Base-by-base conservation (phyloP, 2,888 invertebrate genomes). In the Cheilosia soror region DNA sequence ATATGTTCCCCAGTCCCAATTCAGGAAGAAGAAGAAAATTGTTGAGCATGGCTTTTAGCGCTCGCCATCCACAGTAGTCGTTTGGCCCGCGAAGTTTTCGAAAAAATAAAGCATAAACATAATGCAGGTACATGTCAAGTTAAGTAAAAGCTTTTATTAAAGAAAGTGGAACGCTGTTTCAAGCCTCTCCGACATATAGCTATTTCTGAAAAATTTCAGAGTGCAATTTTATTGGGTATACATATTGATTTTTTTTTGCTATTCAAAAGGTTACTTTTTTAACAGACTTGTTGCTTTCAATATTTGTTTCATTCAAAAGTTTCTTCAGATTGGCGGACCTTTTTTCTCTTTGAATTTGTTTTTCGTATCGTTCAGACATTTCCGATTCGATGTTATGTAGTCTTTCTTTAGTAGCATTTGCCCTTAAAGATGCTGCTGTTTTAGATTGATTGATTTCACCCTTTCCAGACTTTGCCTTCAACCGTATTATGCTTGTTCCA, bases 371-470 rank as follows among this genome's bases (percentile, higher is more conserved):
- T 88, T 95, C 95, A 44, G 95, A 94, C 95, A 96, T 96, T 91
- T 96, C 96, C 63, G 94, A 95, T 89, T 96, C 96, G 49, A 96
- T 93, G 88, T 96, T 96, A 40, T 93, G 93, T 15, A 96, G 92
- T 58, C 96, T 94, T 13, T 95, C 95, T 84, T 95, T 94, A 1
- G 95, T 93, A 40, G 94, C 84, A 71, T 72, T 80, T 1, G 84
- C 84, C 13, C 84, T 80, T 42, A 66, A 2, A 20, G 76, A 71
- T 0, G 80, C 79, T 58, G 83, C 27, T 37, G 84, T 62, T 47
- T 40, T 44, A 0, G 69, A 37, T 33, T 73, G 42, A 5, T 69
- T 29, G 7, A 31, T 15, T 27, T 84, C 75, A 27, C 13, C 27
- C 11, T 25, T 57, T 1, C 27, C 2, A 5, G 20, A 33, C 2